Base-by-base conservation (phyloP, 2,113 vertebrate species). In the Lichenostomus cassidix region DNA sequence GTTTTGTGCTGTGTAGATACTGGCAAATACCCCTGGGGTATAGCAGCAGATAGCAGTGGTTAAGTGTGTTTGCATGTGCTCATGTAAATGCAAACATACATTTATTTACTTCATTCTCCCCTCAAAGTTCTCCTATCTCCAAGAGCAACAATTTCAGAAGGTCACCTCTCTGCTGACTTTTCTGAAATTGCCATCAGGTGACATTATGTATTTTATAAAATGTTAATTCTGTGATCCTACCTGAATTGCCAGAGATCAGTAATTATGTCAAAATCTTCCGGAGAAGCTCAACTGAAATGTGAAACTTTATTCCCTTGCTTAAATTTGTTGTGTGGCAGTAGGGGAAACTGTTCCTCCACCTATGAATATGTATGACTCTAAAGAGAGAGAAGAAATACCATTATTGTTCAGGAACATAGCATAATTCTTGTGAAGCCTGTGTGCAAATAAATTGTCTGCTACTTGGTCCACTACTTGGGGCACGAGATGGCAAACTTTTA, bases 181-280 rank as follows among this genome's bases (percentile, higher is more conserved):
- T 74, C 64, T 65, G 62, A 58, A 84, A 64, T 91, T 82, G 65
- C 70, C 65, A 79, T 70, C 69, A 69, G 28, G 58, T 91, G 90
- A 64, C 74, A 87, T 80, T 65, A 73, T 56, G 12, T 68, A 64
- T 84, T 85, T 82, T 83, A 94, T 44, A 76, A 75, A 76, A 69
- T 76, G 74, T 71, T 94, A 89, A 94, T 89, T 89, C 83, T 82
- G 50, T 60, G 67, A 41, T 69, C 53, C 62, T 84, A 23, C 58
- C 73, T 89, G 83, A 91, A 62, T 89, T 91, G 67, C 67, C 71
- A 9, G 60, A 84, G 44, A 78, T 67, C n/a, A 58, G 62, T 89
- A 91, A 94, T 76, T 87, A 76, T 29, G 46, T 82, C 84, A 87
- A 87, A 83, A 73, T 68, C 49, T 95, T 79, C 31, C 55, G 50